These are phyloP conservation scores for Lingula anatina DNA, from an alignment of 2,888 invertebrate genomes.

Conservation along the genomic window DNA sequence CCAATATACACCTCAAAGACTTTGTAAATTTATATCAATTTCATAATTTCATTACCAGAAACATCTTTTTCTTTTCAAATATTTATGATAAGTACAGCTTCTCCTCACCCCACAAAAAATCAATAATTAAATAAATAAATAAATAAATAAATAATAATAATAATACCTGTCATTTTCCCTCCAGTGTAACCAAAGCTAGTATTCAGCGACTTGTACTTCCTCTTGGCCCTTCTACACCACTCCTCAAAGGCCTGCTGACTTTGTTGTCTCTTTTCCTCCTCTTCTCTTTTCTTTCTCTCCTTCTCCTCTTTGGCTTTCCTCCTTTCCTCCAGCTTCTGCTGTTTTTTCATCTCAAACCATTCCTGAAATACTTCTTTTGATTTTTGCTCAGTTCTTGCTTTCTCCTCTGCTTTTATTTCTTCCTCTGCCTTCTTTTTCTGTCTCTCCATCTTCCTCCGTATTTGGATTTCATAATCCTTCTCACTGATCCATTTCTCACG, in stretches of 20 bases:
- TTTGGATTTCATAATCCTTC: constrained; percentile 21
- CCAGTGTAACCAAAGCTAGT: constrained; percentile 33
- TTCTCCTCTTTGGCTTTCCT: constrained; percentile 25
- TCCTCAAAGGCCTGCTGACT: constrained; percentile 30
- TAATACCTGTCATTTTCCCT: constrained; percentile 39
- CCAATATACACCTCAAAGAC: no score
- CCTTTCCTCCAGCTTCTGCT: constrained; percentile 21
- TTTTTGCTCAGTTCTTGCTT: constrained; percentile 13
- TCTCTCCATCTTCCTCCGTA: constrained; percentile 15
- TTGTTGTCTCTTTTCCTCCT: constrained; percentile 21
- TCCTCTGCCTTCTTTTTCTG: constrained; percentile 10
- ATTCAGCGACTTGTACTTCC: constrained; percentile 27
- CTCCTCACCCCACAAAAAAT: no score
- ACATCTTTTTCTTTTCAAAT: no score
- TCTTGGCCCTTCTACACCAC: constrained; percentile 29
- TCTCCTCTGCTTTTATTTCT: constrained; percentile 13
- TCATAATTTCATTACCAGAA: no score
- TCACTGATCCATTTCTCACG: constrained; percentile 29
- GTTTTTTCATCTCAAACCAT: constrained; percentile 19
- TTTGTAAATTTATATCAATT: no score
- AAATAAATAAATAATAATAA: no score
- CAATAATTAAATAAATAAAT: no score
- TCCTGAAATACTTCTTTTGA: constrained; percentile 16
- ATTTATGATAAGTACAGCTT: no score
- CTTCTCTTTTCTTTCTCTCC: constrained; percentile 23